Base-by-base conservation (phyloP, 2,888 invertebrate genomes). In the Pharmacophagus antenor region DNA sequence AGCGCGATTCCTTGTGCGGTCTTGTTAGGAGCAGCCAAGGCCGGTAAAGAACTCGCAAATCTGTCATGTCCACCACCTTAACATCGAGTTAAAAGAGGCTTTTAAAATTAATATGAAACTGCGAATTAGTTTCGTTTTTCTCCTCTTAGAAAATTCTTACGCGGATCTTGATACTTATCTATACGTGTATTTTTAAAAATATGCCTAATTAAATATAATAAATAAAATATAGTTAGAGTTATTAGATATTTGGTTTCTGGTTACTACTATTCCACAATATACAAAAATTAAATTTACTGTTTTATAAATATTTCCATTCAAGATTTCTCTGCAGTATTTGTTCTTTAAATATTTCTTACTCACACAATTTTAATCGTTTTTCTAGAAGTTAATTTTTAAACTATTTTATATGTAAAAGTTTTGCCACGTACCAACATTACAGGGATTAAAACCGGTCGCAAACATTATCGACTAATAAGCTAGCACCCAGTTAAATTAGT, bases 1-100 rank as follows among this genome's bases (percentile, higher is more conserved):
- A 52, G 46, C 31, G 51, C 52, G 51, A 56, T 56, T 52, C 61
- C 61, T 52, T 56, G 65, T 63, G 65, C 67, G 72, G 67, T 71
- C 72, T 72, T 74, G 70, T 68, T 67, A 67, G 65, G 67, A 64
- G 70, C 70, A 70, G 63, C 64, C 63, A 63, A 62, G 64, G 65
- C 62, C 62, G 65, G 62, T 61, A 64, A 65, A 67, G 62, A 62
- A 65, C 67, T 74, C 74, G 67, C 74, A 74, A 75, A 75, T 74
- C 72, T 73, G 73, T 73, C 72, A 63, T 62, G 67, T 69, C 65
- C 56, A 60, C 62, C 63, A 58, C 62, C 64, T 61, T 67, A 67
- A 71, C 66, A 69, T 66, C 53, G 56, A 17, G 55, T 49, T 56
- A 61, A 53, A 58, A 17, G 53, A 42, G 41, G 56, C 27, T 47